Evolutionary conservation across 2,888 invertebrate species (phyloP), one percentile per base, ranked within the genome.

Genomic region (Caprella mutica): DNA sequence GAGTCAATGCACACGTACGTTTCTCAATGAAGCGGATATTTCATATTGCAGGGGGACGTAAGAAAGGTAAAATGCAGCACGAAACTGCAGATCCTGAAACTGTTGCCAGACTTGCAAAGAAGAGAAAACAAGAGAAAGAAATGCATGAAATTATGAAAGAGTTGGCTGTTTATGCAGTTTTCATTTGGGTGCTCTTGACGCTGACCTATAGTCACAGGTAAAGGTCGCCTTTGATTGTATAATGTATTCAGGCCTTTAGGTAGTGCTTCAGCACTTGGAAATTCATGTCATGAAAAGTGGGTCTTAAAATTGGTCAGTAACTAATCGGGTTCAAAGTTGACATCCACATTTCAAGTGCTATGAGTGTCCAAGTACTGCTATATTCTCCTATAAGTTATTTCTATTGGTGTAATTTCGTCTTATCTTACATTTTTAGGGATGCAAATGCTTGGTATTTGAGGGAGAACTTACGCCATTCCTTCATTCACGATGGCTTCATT

Each of bases 131-230:
- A n/a, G 76, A 77, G 65, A 68, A 75, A 14, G 71, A 74, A 66
- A 76, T 76, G 75, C 74, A 44, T 59, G 35, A 26, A 14, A 71
- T 76, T 35, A 60, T 77, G 6, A 67, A 72, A 40, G 76, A 77
- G 66, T 72, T 76, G 5, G 53, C 72, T 27, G 70, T 72, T 56
- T 76, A 76, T 67, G 63, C 70, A 5, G 67, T 75, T 63, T 77
- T 76, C 69, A 65, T 76, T 17, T 74, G 72, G 71, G 69, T 76
- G 26, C 69, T 76, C 17, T 69, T 75, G 50, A 69, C 74, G 19
- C 70, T 76, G 52, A 71, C 73, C 59, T 76, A 75, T 67, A 69
- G 72, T 23, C 72, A 73, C 65, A 68, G 74, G 63, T 59, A 9
- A 48, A n/a, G n/a, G n/a, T n/a, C n/a, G n/a, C n/a, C n/a, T n/a